phyloP scores from a whole-genome alignment of 2,113 vertebrate species.

The Megalops atlanticus region DNA sequence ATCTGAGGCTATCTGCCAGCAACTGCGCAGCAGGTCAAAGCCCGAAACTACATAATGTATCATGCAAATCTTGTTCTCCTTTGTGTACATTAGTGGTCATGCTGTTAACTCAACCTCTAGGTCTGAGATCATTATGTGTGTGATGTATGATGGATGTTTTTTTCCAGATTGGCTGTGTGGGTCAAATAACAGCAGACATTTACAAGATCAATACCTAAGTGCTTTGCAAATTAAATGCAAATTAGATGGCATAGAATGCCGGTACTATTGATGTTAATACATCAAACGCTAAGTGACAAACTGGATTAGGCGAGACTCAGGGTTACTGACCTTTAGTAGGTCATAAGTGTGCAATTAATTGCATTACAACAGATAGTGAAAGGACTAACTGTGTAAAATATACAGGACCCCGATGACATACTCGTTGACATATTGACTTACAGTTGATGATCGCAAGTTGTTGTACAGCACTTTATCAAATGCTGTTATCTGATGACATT shows the following conservation, averaged over 20 bases:
- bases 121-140: not conserved
- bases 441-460: not conserved
- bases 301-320: not conserved
- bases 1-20: not conserved
- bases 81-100: not conserved
- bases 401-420: not conserved
- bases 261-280: too few species aligned
- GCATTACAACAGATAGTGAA: not conserved
- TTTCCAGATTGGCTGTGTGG: not conserved
- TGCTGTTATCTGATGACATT: too few species aligned
- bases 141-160: not conserved
- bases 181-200: constrained; percentile 1
- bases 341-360: too few species aligned
- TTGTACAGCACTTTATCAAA: not conserved
- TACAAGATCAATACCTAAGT: not conserved
- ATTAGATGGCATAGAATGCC: not conserved
- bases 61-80: not conserved
- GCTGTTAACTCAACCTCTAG: not conserved
- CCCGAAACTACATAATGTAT: not conserved
- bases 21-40: not conserved
- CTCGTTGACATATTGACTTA: not conserved
- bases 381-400: not conserved
- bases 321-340: not conserved
- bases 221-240: not conserved
- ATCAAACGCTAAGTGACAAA: not conserved